Base-by-base conservation (phyloP, 1,140 invertebrate genomes). In the Achatina immaculata region DNA sequence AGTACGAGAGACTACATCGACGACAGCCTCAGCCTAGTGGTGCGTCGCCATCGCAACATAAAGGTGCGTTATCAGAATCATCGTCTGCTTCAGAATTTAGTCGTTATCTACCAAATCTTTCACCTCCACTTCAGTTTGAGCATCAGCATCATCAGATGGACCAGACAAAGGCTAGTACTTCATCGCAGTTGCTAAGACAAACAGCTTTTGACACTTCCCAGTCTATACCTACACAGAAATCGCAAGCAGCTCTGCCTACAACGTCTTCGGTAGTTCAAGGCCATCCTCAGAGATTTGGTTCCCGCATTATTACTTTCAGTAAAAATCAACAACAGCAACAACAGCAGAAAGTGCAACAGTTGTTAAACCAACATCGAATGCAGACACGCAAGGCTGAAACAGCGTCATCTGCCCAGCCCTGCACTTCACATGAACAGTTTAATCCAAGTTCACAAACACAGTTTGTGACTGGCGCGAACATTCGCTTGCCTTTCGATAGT, bases 141-240 rank as follows among this genome's bases (percentile, higher is more conserved):
- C 45, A 38, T 2, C 34, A 58, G 1, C 16, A 51, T 45, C 71
- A 73, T 21, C 4, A 2, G 9, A 38, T 19, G 9, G 6, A 48
- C 1, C 43, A 51, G 1, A 34, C 7, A 16, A 19, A 2, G 38
- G 14, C 36, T 16, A 24, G 36, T 21, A 9, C 14, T n/a, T 6
- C 71, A 73, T 34, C 7, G 7, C n/a, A n/a, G n/a, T 45, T 73
- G 14, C 40, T 28, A 28, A 40, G 71, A 73, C 71, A 73, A 36
- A n/a, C 28, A 31, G 71, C 71, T 7, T 73, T 73, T 34, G 71
- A 73, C 28, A 2, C 6, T 24, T 73, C 21, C 1, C 65, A 34
- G 36, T 36, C 65, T 55, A 3, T 55, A 21, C 51, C 11, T 21
- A 4, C 21, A 55, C 11, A 14, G 21, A 11, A 11, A n/a, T n/a